Percentiles rank a stretch among this genome's conserved stretches.
These are phyloP conservation scores for Urechis unicinctus DNA, from an alignment of 2,888 invertebrate genomes.

Conservation along the genomic window DNA sequence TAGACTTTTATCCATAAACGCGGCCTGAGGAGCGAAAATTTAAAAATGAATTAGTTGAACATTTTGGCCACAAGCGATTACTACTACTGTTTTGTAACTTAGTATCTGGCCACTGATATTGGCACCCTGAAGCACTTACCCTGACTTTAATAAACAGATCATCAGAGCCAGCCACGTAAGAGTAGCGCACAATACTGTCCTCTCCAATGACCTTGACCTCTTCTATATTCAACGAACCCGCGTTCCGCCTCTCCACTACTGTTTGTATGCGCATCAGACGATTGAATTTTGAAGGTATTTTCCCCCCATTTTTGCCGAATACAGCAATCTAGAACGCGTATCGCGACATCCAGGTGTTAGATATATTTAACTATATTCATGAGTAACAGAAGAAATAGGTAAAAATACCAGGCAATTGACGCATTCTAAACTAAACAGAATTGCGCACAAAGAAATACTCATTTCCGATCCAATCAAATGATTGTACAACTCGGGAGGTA, in stretches of 20 bases:
- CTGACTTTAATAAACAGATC: neutral
- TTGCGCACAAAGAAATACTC: no score
- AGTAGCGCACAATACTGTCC: neutral
- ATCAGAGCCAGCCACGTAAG: neutral
- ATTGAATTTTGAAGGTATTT: neutral
- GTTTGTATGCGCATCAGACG: neutral
- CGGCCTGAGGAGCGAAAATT: neutral
- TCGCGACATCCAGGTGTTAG: no score
- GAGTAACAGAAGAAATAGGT: no score
- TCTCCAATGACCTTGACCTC: neutral
- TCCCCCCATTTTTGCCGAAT: neutral
- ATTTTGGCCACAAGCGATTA: no score
- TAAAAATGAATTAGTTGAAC: neutral
- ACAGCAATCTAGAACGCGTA: neutral
- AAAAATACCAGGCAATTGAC: no score
- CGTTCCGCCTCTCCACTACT: neutral
- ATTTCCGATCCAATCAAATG: no score
- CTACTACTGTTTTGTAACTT: no score
- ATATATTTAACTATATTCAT: no score
- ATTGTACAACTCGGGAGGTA: no score
- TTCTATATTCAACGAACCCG: neutral
- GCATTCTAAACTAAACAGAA: no score
- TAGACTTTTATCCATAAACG: no score
- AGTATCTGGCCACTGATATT: no score
- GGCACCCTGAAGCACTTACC: neutral